phyloP scores from a whole-genome alignment of 2,113 vertebrate genomes.

The Puntigrus tetrazona region DNA sequence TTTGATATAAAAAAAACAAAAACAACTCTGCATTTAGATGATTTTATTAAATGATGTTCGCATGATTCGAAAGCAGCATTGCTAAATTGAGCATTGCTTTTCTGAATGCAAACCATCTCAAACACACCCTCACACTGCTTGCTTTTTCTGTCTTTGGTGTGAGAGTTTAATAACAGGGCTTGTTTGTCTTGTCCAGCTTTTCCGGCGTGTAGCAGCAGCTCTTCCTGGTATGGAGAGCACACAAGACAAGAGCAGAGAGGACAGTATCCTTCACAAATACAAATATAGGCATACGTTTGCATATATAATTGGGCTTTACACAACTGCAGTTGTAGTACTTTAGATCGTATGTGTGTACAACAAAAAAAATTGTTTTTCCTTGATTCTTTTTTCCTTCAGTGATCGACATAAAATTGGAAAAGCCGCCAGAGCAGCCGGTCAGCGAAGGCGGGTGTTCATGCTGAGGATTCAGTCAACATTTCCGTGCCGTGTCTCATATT shows the following conservation, averaged over 20 bases:
- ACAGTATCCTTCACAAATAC: conserved; percentile 90
- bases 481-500: conserved; percentile 45
- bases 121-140: not conserved
- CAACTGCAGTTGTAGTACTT: not conserved
- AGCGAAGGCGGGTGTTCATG: conserved; percentile 96
- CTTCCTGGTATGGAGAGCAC: conserved; percentile 98
- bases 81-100: not conserved
- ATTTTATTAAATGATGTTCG: not conserved
- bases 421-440: conserved; percentile 90
- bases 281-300: not conserved
- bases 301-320: not conserved
- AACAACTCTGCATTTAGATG: no score
- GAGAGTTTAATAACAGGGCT: conserved; percentile 28
- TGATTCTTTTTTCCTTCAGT: conserved; percentile 82
- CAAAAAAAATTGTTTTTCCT: conserved; percentile 61
- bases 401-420: conserved; percentile 98
- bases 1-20: not conserved
- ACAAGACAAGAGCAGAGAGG: conserved; percentile 98
- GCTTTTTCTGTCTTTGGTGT: not conserved
- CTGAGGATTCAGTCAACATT: conserved; percentile 75
- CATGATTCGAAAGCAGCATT: not conserved
- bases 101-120: conserved; percentile 55
- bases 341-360: not conserved
- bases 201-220: conserved; percentile 96
- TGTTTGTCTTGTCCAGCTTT: conserved; percentile 80